These are phyloP conservation scores for Lithobates sylvaticus DNA, from an alignment of 2,797 vertebrate genomes.

Conservation along the genomic window DNA sequence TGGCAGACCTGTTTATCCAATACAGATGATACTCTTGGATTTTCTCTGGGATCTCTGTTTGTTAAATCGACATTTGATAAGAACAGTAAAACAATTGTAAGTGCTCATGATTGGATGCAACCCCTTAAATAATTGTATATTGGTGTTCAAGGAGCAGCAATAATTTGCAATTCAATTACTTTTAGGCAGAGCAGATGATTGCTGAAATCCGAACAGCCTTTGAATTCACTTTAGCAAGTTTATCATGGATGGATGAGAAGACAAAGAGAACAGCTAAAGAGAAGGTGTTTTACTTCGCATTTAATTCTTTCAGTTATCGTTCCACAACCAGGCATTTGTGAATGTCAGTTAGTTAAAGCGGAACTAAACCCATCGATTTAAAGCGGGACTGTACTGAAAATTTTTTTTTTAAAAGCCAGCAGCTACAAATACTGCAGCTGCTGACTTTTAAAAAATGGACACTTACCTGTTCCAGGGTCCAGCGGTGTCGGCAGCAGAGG, in stretches of 20 bases:
- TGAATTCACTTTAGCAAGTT: slow-evolving; percentile 83
- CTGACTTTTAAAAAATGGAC: too few species aligned
- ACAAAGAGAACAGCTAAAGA: slow-evolving; percentile 91
- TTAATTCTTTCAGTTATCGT: not conserved
- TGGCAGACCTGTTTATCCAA: slow-evolving; percentile 98
- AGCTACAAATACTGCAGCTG: too few species aligned
- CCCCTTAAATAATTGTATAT: not conserved
- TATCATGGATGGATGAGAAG: slow-evolving; percentile 93
- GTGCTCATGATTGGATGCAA: slow-evolving; percentile 63
- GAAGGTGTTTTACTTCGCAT: slow-evolving; percentile 79
- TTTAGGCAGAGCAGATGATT: slow-evolving; percentile 95
- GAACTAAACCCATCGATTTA: not conserved
- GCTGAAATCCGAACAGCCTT: slow-evolving; percentile 90
- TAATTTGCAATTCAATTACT: not conserved
- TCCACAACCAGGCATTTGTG: too few species aligned
- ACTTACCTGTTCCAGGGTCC: too few species aligned
- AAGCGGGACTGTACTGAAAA: too few species aligned
- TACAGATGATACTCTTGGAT: slow-evolving; percentile 94
- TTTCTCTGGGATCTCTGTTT: slow-evolving; percentile 93
- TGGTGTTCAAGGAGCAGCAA: not conserved
- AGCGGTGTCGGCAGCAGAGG: too few species aligned
- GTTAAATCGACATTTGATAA: slow-evolving; percentile 96
- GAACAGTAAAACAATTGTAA: slow-evolving; percentile 95
- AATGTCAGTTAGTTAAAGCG: not conserved
- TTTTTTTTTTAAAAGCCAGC: too few species aligned